phyloP scores from a whole-genome alignment of 1,140 invertebrate species.

The Cherax destructor region DNA sequence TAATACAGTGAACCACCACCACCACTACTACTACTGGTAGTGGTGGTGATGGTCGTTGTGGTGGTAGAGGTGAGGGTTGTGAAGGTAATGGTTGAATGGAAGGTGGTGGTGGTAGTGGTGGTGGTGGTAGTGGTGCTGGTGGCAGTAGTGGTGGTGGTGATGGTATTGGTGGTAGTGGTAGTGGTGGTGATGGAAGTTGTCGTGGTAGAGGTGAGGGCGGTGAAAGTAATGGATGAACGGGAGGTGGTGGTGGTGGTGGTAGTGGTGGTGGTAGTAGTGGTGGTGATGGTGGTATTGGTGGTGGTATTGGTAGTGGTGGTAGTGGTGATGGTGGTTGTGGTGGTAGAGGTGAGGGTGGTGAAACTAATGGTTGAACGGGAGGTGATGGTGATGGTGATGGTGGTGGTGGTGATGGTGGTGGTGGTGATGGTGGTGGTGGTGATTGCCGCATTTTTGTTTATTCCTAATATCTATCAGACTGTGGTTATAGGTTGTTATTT shows the following conservation, averaged over 20 bases:
- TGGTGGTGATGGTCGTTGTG: neutral
- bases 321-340: no score
- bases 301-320: neutral
- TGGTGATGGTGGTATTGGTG: neutral
- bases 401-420: neutral
- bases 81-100: neutral
- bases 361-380: neutral
- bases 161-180: neutral
- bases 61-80: neutral
- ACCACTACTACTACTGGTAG: neutral
- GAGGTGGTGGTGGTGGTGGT: neutral
- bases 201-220: neutral
- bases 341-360: neutral
- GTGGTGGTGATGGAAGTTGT: neutral
- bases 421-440: neutral
- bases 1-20: no score
- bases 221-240: neutral
- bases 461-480: no score
- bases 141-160: neutral
- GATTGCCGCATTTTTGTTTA: no score
- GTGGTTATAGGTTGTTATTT: no score
- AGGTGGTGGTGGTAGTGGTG: neutral
- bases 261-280: neutral
- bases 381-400: neutral
- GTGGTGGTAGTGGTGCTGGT: neutral